Base-by-base conservation (phyloP, 1,140 invertebrate genomes). In the Coenobita brevimanus region DNA sequence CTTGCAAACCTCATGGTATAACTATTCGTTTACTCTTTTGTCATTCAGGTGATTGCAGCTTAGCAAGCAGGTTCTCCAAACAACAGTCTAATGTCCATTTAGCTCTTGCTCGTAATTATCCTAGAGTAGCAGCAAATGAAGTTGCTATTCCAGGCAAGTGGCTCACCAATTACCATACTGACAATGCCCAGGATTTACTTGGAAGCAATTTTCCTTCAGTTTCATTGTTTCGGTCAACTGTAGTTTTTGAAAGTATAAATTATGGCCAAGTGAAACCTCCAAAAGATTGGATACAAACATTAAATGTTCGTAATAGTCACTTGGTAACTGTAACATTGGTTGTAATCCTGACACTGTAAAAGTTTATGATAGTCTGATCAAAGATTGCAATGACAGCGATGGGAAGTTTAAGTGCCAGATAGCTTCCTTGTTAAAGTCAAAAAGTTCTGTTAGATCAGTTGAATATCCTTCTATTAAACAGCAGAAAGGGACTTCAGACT, bases 101-200 rank as follows among this genome's bases (percentile, higher is more conserved):
- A 33, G 69, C 69, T 17, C 69, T 36, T 33, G 4, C 3, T 36
- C 69, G 38, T 73, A 33, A 73, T 3, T 24, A 73, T 73, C 69
- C 30, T 8, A 8, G 27, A 21, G 8, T 73, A 2, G 69, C 30
- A 73, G 69, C 69, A 36, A 73, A 36, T 24, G 69, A 73, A 33
- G 36, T 73, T 4, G 24, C 3, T 17, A 8, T 8, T 21, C 24
- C 24, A 73, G 69, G 69, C 17, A 73, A 73, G 4, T 73, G 69
- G 27, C 21, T 73, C 6, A 33, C 6, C 38, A 36, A 73, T 21
- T 6, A 24, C 6, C 69, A 73, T 36, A 36, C 38, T 33, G 69
- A 73, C 21, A 24, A 73, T 73, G 69, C 69, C 69, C 69, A 73
- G 69, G 17, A 73, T 73, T 73, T 73, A 33, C 33, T 73, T 33